Base-by-base conservation (phyloP, 2,113 vertebrate genomes). In the Sebastes schlegelii region DNA sequence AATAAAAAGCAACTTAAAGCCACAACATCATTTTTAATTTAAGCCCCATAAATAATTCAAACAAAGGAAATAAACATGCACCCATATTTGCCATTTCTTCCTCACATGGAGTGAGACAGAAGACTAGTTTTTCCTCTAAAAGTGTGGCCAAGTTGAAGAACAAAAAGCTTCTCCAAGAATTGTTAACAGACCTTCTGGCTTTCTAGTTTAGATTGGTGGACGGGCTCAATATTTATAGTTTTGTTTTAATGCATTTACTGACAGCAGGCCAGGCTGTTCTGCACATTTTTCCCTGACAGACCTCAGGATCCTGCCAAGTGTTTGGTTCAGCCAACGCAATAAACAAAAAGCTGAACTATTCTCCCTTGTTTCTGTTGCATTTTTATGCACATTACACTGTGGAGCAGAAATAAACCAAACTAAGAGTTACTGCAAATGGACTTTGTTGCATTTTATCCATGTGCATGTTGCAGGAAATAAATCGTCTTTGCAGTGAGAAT, bases 241-340 rank as follows among this genome's bases (percentile, higher is more conserved):
- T 26, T 52, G 57, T 77, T 83, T 81, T 87, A 89, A 91, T 89
- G 88, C 87, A 83, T 85, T 82, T 58, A 78, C 85, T 90, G 88
- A 91, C 83, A 74, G 62, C 84, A 88, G 74, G 87, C 90, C 87
- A 85, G 88, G 82, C 88, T 85, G 66, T 58, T 82, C 67, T 77
- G 85, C 86, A 80, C 81, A 86, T 88, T 86, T 89, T 77, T 84
- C 79, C 65, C 65, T 85, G 87, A 83, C 90, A 89, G 82, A 72
- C 61, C 82, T 57, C 80, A 3, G 69, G 51, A 62, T 85, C 76
- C 68, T 75, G 82, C 90, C 89, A 89, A 89, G 64, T 74, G 77
- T 85, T 83, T 70, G 57, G 68, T 60, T 84, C 73, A 54, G 70
- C 61, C 64, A 70, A 72, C 69, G 72, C 61, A 70, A 77, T 77